These are phyloP conservation scores for Autographa gamma DNA, from an alignment of 2,888 invertebrate genomes.

Conservation along the genomic window DNA sequence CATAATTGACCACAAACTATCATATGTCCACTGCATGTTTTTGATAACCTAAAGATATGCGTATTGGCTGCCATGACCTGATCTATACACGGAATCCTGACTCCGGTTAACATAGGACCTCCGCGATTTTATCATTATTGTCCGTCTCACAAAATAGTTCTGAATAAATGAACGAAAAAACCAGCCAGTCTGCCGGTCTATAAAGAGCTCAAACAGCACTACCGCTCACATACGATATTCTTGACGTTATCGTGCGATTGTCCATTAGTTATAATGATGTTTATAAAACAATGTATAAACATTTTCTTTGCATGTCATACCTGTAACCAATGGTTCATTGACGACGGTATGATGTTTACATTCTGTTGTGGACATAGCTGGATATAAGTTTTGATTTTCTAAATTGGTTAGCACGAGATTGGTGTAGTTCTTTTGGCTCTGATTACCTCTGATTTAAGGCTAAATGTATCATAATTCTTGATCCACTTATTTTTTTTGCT, in stretches of 20 bases:
- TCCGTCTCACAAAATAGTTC: conserved; percentile 27
- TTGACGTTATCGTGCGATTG: conserved; percentile 74
- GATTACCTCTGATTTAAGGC: conserved; percentile 42
- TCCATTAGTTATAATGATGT: conserved; percentile 78
- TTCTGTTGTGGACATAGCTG: conserved; percentile 34
- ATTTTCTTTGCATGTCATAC: conserved; percentile 67
- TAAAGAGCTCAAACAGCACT: conserved; percentile 61
- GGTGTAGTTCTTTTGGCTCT: conserved; percentile 11
- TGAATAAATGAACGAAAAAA: conserved; percentile 40
- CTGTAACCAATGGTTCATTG: conserved; percentile 54
- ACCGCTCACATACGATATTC: conserved; percentile 65
- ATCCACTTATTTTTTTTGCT: conserved; percentile 13
- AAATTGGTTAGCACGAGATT: conserved; percentile 12
- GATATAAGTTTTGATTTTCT: conserved; percentile 20
- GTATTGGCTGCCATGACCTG: conserved; percentile 74
- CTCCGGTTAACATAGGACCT: conserved; percentile 61
- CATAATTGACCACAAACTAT: conserved; percentile 75
- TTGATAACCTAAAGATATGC: conserved; percentile 79
- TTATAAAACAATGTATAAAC: conserved; percentile 77
- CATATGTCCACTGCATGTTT: conserved; percentile 79
- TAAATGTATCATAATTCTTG: conserved; percentile 41
- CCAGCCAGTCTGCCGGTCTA: conserved; percentile 27
- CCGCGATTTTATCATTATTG: conserved; percentile 40
- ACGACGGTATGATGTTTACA: conserved; percentile 45
- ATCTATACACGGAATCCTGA: conserved; percentile 64